Conservation (phyloP, 2,888 invertebrate species). For the Nipponacmea schrenckii region DNA sequence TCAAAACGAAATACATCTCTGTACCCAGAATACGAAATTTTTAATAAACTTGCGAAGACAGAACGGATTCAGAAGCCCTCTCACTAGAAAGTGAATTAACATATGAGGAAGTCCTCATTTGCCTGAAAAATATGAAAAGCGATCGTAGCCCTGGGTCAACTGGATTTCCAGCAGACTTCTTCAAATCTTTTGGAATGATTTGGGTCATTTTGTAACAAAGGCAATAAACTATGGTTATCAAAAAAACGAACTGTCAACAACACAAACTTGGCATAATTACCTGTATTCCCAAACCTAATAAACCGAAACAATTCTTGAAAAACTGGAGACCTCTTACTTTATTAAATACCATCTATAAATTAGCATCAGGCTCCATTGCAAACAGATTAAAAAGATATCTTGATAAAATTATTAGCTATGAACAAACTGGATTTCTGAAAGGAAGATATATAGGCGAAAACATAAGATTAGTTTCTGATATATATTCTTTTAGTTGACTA, state of each 20-base stretch:
- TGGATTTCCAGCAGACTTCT: constrained; percentile 27
- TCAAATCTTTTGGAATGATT: constrained; percentile 21
- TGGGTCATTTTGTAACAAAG: constrained; percentile 12
- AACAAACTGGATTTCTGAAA: too few species aligned
- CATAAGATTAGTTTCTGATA: constrained; percentile 24
- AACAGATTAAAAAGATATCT: constrained; percentile 17
- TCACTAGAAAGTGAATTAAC: neutral
- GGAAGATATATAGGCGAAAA: constrained; percentile 23
- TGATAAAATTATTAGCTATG: constrained; percentile 8
- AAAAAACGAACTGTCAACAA: neutral
- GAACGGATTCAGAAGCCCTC: too few species aligned
- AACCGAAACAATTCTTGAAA: neutral
- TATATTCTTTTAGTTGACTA: constrained; percentile 17
- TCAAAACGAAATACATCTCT: neutral
- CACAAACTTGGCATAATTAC: neutral
- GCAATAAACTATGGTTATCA: constrained; percentile 14
- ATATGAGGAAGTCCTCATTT: neutral
- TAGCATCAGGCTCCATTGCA: constrained; percentile 22
- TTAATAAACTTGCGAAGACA: too few species aligned
- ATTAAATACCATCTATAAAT: constrained; percentile 18
- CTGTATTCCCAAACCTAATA: neutral
- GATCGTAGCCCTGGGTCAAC: constrained; percentile 17
- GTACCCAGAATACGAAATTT: neutral
- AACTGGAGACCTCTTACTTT: neutral
- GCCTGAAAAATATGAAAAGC: neutral